These are phyloP conservation scores for Lasioglossum baleicum DNA, from an alignment of 1,140 invertebrate species.

Conservation along the genomic window DNA sequence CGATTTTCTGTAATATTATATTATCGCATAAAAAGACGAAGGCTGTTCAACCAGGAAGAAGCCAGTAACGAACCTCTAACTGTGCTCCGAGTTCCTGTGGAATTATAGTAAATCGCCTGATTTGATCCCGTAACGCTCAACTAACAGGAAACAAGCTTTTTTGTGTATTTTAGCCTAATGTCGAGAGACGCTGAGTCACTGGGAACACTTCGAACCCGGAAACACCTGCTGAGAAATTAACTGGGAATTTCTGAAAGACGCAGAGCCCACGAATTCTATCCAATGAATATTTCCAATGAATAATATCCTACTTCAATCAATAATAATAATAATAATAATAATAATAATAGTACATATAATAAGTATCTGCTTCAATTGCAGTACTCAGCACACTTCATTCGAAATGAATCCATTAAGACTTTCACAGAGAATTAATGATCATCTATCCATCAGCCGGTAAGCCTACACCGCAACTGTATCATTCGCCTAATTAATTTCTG, in stretches of 20 bases:
- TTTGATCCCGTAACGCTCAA: constrained; percentile 33
- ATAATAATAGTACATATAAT: no score
- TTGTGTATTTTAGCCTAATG: not conserved
- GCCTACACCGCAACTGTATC: no score
- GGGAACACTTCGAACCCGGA: constrained; percentile 15
- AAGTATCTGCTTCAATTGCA: no score
- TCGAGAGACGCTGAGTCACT: not conserved
- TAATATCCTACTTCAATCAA: no score
- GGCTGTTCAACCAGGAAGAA: constrained; percentile 1
- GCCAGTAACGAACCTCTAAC: constrained; percentile 11
- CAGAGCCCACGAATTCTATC: not conserved
- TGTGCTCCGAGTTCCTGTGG: not conserved
- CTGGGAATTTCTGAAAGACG: constrained; percentile 23
- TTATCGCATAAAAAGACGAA: constrained; percentile 14
- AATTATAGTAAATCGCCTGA: constrained; percentile 28
- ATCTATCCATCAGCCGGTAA: no score
- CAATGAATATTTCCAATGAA: not conserved
- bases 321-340: no score
- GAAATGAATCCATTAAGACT: no score
- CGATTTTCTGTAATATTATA: constrained; percentile 7
- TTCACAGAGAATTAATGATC: no score
- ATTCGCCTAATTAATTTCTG: not conserved
- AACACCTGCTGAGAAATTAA: constrained; percentile 10
- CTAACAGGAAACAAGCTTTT: constrained; percentile 19
- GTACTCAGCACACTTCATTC: no score